A percentile compares a stretch with the other conserved stretches of the same genome.
Evolutionary conservation across 2,797 vertebrate species (phyloP).

Genomic region (Taeniopygia guttata): DNA sequence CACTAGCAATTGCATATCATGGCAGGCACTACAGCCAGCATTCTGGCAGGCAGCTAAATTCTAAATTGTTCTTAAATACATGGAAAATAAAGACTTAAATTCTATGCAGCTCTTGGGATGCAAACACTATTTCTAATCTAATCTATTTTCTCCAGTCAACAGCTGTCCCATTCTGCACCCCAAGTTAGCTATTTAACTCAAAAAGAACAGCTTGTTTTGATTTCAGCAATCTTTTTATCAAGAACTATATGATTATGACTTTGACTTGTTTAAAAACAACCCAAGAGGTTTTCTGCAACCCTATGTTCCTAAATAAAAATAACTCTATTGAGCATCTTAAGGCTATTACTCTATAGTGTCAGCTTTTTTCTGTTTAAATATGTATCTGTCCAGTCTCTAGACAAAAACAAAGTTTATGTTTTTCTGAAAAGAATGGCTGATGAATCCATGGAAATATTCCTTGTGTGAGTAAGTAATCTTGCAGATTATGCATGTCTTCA

Average conservation of each 20-base stretch:
- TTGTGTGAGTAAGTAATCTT: neutral
- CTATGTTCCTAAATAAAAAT: neutral
- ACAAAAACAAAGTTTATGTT: neutral
- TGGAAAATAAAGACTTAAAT: neutral
- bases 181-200: neutral
- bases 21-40: neutral
- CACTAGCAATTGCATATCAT: neutral
- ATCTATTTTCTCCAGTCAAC: neutral
- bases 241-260: neutral
- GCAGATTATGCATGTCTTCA: neutral
- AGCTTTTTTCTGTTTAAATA: neutral
- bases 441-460: neutral
- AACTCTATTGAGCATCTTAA: neutral
- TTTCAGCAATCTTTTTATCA: neutral
- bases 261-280: neutral
- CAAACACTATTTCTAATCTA: slow-evolving; percentile 16
- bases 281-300: neutral
- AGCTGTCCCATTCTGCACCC: neutral
- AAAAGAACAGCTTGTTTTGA: neutral
- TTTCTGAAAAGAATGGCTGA: neutral
- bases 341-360: neutral
- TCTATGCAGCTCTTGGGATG: neutral
- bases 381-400: neutral
- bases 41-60: neutral
- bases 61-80: neutral